Evolutionary conservation across 64 coral and sea anemone genomes (phyloP).

Genomic region (Stichodactyla mertensii): DNA sequence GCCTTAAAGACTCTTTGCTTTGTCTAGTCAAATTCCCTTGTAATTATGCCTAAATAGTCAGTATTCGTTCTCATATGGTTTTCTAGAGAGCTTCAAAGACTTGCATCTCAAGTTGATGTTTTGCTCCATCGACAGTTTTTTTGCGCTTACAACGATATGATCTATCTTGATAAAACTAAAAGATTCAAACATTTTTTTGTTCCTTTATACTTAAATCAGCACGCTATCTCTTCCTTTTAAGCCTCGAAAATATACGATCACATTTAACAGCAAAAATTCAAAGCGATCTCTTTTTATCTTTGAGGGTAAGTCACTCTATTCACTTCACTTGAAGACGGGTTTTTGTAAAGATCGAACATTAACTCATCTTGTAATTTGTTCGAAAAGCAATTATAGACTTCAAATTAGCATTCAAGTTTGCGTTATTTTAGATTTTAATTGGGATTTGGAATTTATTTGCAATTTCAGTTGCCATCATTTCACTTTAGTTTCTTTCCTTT

Average conservation of each 20-base stretch:
- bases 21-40: not conserved
- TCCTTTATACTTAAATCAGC: not conserved
- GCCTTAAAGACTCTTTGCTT: not conserved
- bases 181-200: too few species aligned
- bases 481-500: too few species aligned
- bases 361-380: not conserved
- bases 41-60: slow-evolving; percentile 5
- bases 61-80: not conserved
- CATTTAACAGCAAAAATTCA: not conserved
- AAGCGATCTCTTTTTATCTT: not conserved
- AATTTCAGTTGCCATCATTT: not conserved
- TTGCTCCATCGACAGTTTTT: not conserved
- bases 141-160: too few species aligned
- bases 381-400: slow-evolving; percentile 2
- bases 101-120: not conserved
- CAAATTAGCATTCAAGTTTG: not conserved
- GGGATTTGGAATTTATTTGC: not conserved
- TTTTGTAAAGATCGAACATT: not conserved
- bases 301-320: not conserved
- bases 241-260: not conserved
- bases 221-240: not conserved
- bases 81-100: too few species aligned
- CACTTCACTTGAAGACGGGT: not conserved
- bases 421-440: not conserved
- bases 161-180: too few species aligned